Evolutionary conservation across 2,888 invertebrate genomes (phyloP).

Genomic region (Tribolium freemani): DNA sequence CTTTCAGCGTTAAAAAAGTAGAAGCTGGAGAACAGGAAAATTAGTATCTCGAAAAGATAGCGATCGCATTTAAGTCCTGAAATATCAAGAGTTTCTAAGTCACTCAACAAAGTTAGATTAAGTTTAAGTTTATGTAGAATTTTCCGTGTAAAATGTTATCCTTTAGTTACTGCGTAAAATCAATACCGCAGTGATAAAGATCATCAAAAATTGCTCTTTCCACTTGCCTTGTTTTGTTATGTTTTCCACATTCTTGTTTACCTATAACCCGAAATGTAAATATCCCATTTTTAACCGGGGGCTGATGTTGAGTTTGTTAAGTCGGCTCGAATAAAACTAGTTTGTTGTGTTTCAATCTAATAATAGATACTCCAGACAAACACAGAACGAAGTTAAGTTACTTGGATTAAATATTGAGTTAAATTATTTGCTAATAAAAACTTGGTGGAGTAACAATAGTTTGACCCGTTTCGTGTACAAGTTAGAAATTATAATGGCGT

Average conservation of each 20-base stretch:
- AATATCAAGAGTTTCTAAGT: background rate
- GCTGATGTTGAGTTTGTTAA: background rate
- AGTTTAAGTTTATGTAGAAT: conserved; percentile 18
- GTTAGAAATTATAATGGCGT: conserved; percentile 4
- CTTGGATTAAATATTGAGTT: background rate
- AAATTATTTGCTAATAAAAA: background rate
- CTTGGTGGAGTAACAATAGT: background rate
- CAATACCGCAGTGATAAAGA: conserved; percentile 16
- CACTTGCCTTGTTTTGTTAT: conserved; percentile 11
- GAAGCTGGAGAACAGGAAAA: background rate
- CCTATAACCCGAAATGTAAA: conserved; percentile 25
- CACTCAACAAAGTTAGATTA: conserved; percentile 17
- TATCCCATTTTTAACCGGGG: conserved; percentile 11
- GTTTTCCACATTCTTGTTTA: conserved; percentile 12
- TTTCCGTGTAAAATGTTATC: conserved; percentile 7
- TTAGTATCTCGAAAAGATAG: background rate
- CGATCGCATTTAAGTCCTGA: background rate
- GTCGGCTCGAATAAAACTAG: conserved; percentile 1
- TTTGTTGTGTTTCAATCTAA: conserved; percentile 3
- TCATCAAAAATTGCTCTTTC: conserved; percentile 24
- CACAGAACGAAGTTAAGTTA: background rate
- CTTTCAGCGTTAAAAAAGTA: too few relatives aligned
- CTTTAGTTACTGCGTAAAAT: background rate
- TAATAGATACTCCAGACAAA: background rate
- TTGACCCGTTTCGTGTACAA: background rate